Evolutionary conservation across 2,888 invertebrate species (phyloP).

Genomic region (Trissolcus japonicus): DNA sequence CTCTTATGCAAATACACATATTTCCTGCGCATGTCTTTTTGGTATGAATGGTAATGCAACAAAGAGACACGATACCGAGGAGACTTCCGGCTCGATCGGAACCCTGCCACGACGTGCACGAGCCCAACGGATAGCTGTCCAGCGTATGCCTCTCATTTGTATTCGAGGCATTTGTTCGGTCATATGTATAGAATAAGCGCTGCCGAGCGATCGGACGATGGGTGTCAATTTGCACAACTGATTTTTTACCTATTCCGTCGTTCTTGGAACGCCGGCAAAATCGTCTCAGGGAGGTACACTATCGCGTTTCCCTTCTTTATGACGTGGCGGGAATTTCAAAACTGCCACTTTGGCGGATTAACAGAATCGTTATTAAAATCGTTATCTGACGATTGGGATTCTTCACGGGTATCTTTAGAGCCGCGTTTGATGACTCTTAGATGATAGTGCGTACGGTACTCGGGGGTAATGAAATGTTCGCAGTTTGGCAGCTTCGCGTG

Average conservation of each 20-base stretch:
- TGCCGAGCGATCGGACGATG: slow-evolving; percentile 30
- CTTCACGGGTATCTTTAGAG: too few relatives aligned
- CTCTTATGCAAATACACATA: slow-evolving; percentile 51
- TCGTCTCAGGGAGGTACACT: not conserved
- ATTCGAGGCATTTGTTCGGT: slow-evolving; percentile 48
- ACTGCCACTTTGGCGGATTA: not conserved
- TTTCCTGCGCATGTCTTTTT: slow-evolving; percentile 52
- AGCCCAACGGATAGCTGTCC: slow-evolving; percentile 38
- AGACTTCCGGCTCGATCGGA: slow-evolving; percentile 48
- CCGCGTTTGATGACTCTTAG: too few relatives aligned
- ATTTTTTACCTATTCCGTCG: slow-evolving; percentile 19
- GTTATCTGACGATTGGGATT: not conserved
- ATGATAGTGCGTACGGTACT: too few relatives aligned
- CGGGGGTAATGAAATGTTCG: too few relatives aligned
- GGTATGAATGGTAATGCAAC: slow-evolving; percentile 50
- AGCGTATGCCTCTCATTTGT: slow-evolving; percentile 29
- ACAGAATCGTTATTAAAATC: slow-evolving; percentile 3
- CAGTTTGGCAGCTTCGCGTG: too few relatives aligned
- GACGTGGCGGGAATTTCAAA: slow-evolving; percentile 5
- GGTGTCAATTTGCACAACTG: slow-evolving; percentile 52
- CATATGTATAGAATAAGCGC: slow-evolving; percentile 41
- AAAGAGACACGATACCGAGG: slow-evolving; percentile 39
- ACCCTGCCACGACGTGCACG: slow-evolving; percentile 47
- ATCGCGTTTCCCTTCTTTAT: not conserved
- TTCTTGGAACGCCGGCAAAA: slow-evolving; percentile 20